Evolutionary conservation across 2,888 invertebrate species (phyloP), one percentile per base, ranked within the genome.

Genomic region (Shargacucullia verbasci): DNA sequence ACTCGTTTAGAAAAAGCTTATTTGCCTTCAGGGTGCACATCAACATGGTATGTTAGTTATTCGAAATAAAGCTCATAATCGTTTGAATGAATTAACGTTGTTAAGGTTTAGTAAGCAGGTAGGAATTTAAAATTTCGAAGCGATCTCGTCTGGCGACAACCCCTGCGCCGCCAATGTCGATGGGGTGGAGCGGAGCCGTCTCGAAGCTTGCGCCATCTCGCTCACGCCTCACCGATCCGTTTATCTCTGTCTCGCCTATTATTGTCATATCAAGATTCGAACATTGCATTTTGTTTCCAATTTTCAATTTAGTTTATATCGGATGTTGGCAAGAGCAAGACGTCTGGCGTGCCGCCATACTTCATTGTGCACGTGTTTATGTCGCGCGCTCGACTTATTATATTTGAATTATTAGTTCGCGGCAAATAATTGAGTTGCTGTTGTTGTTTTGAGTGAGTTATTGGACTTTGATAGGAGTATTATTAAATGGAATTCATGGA

Each of bases 271-370:
- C 90, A 90, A 91, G 91, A 92, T 92, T 90, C 87, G 89, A 92
- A 88, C 89, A 91, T 92, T 91, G 90, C 92, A 92, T 92, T 92
- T 92, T 92, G 91, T 92, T 92, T 91, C 90, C 90, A 91, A 93
- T 92, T 92, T 93, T 92, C 89, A 90, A 94, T 93, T 94, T 93
- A 94, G 93, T 94, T 93, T 88, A 93, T 92, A 92, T 93, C 88
- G 88, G 90, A 91, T 91, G 90, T 91, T 91, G 91, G 91, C 89
- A 87, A 87, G 87, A 86, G 90, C 58, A 89, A 88, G 87, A 92
- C 92, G 92, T 92, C 88, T 89, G 90, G 89, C 90, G 81, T 81
- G 63, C 76, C 83, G 88, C 89, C 89, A 87, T 85, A 80, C 83
- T 76, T 81, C 83, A 75, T 73, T 76, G 83, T 76, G 82, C 92